Percentiles rank a stretch among this genome's conserved stretches.
Conservation (phyloP, 2,797 vertebrate genomes). For the Mus minutoides region DNA sequence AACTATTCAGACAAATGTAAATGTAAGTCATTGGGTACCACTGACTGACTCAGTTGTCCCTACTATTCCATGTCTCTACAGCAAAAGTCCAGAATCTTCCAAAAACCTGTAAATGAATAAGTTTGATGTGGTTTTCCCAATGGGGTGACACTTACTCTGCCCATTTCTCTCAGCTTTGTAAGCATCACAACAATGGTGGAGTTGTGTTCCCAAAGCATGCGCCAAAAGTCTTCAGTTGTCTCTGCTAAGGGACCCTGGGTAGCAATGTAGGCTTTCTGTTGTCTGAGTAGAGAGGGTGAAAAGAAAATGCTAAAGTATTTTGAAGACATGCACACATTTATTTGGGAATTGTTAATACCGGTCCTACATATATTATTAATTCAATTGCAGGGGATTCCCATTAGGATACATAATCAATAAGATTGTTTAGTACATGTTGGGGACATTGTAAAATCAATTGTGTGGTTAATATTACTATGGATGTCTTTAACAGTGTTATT, state of each 20-base stretch:
- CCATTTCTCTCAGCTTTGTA: slow-evolving; percentile 99
- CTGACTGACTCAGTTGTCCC: neutral
- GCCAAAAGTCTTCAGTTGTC: slow-evolving; percentile 99
- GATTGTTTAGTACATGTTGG: slow-evolving; percentile 71
- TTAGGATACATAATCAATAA: slow-evolving; percentile 77
- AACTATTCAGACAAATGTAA: neutral
- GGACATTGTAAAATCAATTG: slow-evolving; percentile 75
- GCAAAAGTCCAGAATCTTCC: slow-evolving; percentile 15
- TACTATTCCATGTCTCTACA: neutral
- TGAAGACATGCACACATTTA: slow-evolving; percentile 14
- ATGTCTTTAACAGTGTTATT: slow-evolving; percentile 81
- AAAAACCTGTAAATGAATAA: neutral
- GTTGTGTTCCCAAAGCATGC: slow-evolving; percentile 99
- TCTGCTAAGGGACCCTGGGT: slow-evolving; percentile 99
- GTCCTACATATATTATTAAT: slow-evolving; percentile 53
- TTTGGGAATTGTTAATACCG: slow-evolving; percentile 72
- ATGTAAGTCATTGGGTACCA: neutral
- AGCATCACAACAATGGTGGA: slow-evolving; percentile 99
- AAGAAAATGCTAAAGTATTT: slow-evolving; percentile 47
- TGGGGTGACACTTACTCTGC: slow-evolving; percentile 91
- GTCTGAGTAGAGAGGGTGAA: slow-evolving; percentile 86
- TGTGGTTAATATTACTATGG: slow-evolving; percentile 83
- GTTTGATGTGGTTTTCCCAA: neutral
- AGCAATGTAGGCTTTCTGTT: slow-evolving; percentile 99
- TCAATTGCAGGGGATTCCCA: slow-evolving; percentile 72